Conservation (phyloP, 2,888 invertebrate genomes). For the Digitonthophagus gazella region DNA sequence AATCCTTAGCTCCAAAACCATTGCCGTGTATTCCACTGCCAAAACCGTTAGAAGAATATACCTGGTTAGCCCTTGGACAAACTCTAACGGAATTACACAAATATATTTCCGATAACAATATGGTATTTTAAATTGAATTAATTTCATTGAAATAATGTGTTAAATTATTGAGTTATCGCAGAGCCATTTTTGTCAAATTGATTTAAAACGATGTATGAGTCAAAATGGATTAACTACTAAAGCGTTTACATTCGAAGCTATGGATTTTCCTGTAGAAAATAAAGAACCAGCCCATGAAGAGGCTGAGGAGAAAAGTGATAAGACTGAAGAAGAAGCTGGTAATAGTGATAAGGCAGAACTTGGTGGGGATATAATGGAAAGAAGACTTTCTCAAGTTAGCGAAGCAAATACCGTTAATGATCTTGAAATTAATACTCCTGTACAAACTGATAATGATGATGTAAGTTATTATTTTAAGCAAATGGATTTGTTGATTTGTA, state of each 20-base stretch:
- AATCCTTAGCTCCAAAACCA: slow-evolving; percentile 54
- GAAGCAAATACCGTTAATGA: slow-evolving; percentile 41
- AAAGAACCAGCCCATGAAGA: slow-evolving; percentile 23
- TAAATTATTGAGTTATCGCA: slow-evolving; percentile 31
- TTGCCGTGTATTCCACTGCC: slow-evolving; percentile 59
- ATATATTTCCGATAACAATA: slow-evolving; percentile 61
- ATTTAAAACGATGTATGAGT: slow-evolving; percentile 48
- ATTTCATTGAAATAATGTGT: background rate
- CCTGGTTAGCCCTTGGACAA: slow-evolving; percentile 67
- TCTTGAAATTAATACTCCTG: slow-evolving; percentile 42
- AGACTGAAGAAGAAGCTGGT: slow-evolving; percentile 42
- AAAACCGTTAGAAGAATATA: slow-evolving; percentile 58
- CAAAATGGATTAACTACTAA: slow-evolving; percentile 28
- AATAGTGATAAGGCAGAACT: slow-evolving; percentile 40
- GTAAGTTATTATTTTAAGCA: slow-evolving; percentile 31
- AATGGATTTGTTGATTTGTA: background rate
- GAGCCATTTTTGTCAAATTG: slow-evolving; percentile 49
- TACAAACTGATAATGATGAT: slow-evolving; percentile 49
- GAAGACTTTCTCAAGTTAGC: slow-evolving; percentile 46
- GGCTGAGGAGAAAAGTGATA: slow-evolving; percentile 44
- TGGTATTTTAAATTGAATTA: slow-evolving; percentile 37
- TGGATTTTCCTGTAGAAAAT: slow-evolving; percentile 30
- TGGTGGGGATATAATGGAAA: slow-evolving; percentile 34
- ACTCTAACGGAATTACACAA: slow-evolving; percentile 65
- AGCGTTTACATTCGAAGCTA: slow-evolving; percentile 25